Evolutionary conservation across 2,888 invertebrate species (phyloP).

Genomic region (Troglohyphantes excavatus): DNA sequence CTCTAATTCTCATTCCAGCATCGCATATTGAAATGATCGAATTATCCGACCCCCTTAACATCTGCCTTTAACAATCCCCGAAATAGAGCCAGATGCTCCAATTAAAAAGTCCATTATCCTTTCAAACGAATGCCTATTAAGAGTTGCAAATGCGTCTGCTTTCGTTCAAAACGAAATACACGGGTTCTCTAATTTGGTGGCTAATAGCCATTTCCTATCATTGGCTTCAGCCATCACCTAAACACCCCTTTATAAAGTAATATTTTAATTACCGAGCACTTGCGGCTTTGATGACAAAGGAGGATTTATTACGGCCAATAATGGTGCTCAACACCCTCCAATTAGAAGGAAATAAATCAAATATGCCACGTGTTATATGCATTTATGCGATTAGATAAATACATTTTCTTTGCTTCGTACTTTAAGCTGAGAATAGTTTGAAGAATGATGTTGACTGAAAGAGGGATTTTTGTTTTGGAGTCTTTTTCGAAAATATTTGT

Average conservation of each 20-base stretch:
- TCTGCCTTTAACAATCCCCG: neutral
- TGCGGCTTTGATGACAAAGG: neutral
- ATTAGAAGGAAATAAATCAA: slow-evolving; percentile 21
- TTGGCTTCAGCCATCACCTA: slow-evolving; percentile 11
- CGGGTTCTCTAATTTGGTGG: slow-evolving; percentile 13
- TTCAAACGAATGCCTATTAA: slow-evolving; percentile 15
- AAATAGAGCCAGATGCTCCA: neutral
- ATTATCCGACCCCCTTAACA: no score
- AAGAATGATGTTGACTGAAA: no score
- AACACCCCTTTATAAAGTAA: slow-evolving; percentile 11
- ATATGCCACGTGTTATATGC: neutral
- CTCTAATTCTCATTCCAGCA: no score
- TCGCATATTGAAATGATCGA: no score
- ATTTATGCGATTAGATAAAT: neutral
- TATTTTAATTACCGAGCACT: slow-evolving; percentile 37
- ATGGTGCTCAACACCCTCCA: neutral
- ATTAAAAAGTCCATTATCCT: slow-evolving; percentile 19
- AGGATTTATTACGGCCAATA: neutral
- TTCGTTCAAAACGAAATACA: slow-evolving; percentile 26
- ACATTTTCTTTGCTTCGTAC: neutral
- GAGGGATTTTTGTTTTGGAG: no score
- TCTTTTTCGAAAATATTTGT: no score
- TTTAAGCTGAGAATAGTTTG: no score
- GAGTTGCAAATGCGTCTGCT: slow-evolving; percentile 1
- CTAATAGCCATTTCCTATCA: slow-evolving; percentile 58